phyloP scores from a whole-genome alignment of 2,797 vertebrate species.

The Pangasius djambal region DNA sequence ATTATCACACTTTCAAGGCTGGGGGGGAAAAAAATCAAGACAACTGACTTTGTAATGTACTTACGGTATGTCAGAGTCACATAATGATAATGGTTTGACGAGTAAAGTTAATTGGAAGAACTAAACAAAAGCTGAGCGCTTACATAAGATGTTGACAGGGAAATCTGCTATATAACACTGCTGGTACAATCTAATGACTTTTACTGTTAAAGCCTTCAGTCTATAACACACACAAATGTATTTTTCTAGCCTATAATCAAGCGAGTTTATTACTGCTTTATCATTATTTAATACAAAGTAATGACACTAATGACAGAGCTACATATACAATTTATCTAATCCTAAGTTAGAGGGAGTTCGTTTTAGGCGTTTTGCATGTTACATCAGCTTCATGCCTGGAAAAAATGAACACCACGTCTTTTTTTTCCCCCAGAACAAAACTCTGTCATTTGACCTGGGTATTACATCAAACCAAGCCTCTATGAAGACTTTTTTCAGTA shows the following conservation, averaged over 20 bases:
- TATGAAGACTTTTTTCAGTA: not conserved
- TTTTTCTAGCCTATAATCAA: not conserved
- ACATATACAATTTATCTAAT: not conserved
- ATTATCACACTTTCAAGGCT: not conserved
- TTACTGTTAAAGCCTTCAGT: not conserved
- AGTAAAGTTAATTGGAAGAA: conserved; percentile 12
- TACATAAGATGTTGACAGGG: not conserved
- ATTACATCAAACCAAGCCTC: not conserved
- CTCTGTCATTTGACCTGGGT: not conserved
- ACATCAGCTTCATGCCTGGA: not conserved
- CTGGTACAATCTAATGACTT: not conserved
- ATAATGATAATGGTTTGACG: conserved; percentile 2
- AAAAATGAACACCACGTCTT: not conserved
- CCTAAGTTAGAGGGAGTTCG: not conserved
- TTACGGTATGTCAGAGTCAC: not conserved
- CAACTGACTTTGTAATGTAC: not conserved
- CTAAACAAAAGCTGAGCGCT: conserved; percentile 13
- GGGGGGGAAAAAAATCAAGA: not conserved
- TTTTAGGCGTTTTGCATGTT: not conserved
- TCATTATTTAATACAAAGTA: not conserved
- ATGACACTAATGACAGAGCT: not conserved
- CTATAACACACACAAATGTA: no score
- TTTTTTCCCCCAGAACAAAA: not conserved
- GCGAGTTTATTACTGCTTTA: not conserved
- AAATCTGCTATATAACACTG: not conserved